Evolutionary conservation across 2,113 vertebrate species (phyloP), one percentile per base, ranked within the genome.

Genomic region (Atherinomorus stipes): DNA sequence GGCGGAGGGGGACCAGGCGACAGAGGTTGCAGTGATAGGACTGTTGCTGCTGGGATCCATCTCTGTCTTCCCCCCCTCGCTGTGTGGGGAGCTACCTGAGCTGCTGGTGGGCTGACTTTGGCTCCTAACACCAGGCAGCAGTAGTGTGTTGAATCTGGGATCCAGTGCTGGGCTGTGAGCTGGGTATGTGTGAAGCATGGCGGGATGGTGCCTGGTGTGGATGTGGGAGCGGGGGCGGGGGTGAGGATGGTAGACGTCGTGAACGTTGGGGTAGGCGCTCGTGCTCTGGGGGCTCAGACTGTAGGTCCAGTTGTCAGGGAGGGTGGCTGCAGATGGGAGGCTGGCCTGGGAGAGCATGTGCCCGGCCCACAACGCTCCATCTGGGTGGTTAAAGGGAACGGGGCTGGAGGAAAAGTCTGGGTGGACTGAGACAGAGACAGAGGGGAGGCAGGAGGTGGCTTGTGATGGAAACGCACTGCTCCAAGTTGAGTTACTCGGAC

Each of bases 221-320:
- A 84, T 93, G 93, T 62, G 94, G 76, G 95, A 88, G 62, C 95
- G 96, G 72, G 92, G 86, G 64, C 95, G 96, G 68, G 92, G 47
- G 72, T 96, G 95, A 84, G 97, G 84, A 90, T 98, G 90, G 94
- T 98, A 99, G 70, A 98, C 82, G 0, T 98, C 97, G 64, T 98
- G 97, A 89, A 98, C 89, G 66, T 95, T 96, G 56, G 95, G 92
- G 90, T 98, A 99, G 15, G 95, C 86, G 0, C 95, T 90, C 63
- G 94, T 91, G 89, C 95, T 94, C 92, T 97, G 97, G 85, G 95
- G 93, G 85, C 93, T 95, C 83, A 99, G 92, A 60, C 95, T 94
- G 85, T 99, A 99, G 65, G 94, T 94, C 98, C 98, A 99, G 74
- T 95, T 93, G 54, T 99, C 97, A 0, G 96, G 86, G 18, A 94